Conservation (phyloP, 1,140 invertebrate genomes). For the Trichonephila inaurata region DNA sequence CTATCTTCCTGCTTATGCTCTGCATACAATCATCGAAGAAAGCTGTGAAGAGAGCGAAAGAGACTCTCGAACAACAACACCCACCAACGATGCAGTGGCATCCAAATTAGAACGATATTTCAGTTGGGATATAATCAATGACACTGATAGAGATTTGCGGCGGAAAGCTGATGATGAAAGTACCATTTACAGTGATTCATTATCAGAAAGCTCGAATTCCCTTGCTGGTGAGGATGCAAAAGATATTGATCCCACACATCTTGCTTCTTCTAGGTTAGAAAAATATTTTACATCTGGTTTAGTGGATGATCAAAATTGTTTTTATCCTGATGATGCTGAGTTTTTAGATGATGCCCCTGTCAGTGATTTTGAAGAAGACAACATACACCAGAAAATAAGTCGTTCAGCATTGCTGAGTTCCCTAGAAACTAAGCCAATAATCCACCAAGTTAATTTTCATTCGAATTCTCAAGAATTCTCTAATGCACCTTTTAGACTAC, state of each 20-base stretch:
- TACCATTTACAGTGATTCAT: slow-evolving; percentile 83
- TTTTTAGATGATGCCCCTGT: slow-evolving; percentile 85
- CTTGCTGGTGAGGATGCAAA: slow-evolving; percentile 77
- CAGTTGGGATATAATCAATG: slow-evolving; percentile 87
- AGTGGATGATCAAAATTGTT: slow-evolving; percentile 59
- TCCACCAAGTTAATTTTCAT: background rate
- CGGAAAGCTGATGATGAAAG: slow-evolving; percentile 67
- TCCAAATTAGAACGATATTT: slow-evolving; percentile 95
- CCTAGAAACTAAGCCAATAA: slow-evolving; percentile 49
- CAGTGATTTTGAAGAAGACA: slow-evolving; percentile 75
- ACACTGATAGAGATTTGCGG: background rate
- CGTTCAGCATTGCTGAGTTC: slow-evolving; percentile 65
- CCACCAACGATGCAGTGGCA: slow-evolving; percentile 80
- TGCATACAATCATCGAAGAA: slow-evolving; percentile 96
- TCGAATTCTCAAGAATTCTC: background rate
- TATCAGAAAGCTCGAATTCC: slow-evolving; percentile 86
- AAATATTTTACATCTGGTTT: slow-evolving; percentile 88
- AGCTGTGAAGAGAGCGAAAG: slow-evolving; percentile 90
- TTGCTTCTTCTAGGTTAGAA: slow-evolving; percentile 92
- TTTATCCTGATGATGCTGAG: slow-evolving; percentile 76
- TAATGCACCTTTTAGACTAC: background rate
- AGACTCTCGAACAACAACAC: slow-evolving; percentile 67
- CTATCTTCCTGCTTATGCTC: slow-evolving; percentile 84
- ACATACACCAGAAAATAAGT: slow-evolving; percentile 67
- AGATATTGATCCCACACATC: slow-evolving; percentile 84